phyloP scores from a whole-genome alignment of 2,113 vertebrate species.

The Leiothrix lutea region DNA sequence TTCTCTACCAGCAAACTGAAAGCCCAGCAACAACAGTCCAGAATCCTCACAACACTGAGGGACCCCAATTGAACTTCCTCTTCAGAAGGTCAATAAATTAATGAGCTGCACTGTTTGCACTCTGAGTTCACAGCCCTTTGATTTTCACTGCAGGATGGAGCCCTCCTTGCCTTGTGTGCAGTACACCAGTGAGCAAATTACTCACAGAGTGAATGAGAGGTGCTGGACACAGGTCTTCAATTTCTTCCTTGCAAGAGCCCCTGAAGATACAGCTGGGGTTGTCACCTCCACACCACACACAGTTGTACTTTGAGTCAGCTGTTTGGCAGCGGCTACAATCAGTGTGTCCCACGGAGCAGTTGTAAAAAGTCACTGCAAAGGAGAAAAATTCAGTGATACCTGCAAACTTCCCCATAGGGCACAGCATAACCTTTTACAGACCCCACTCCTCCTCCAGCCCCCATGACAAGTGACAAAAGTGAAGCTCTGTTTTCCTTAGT shows the following conservation, averaged over 20 bases:
- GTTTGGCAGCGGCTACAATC: slow-evolving; percentile 97
- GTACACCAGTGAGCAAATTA: not conserved
- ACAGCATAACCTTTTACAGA: not conserved
- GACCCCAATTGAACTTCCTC: not conserved
- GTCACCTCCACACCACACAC: slow-evolving; percentile 90
- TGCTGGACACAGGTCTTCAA: slow-evolving; percentile 88
- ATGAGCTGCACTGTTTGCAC: not conserved
- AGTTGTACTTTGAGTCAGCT: slow-evolving; percentile 83
- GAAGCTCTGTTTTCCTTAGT: not conserved
- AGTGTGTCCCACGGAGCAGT: slow-evolving; percentile 90
- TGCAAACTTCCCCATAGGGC: not conserved
- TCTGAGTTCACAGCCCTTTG: not conserved
- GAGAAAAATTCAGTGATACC: not conserved
- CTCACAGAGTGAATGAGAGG: slow-evolving; percentile 89
- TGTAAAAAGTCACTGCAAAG: slow-evolving; percentile 88
- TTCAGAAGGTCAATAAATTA: not conserved
- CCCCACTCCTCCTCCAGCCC: not conserved
- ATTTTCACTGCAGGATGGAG: not conserved
- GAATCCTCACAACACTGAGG: not conserved
- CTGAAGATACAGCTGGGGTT: slow-evolving; percentile 82
- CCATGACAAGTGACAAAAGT: not conserved
- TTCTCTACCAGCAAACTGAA: not conserved
- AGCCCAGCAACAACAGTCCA: not conserved
- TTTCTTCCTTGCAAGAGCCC: slow-evolving; percentile 79
- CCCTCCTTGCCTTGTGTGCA: not conserved